A percentile compares a stretch with the other conserved stretches of the same genome.
These are phyloP conservation scores for Cosmia pyralina DNA, from an alignment of 2,888 invertebrate species.

Conservation along the genomic window DNA sequence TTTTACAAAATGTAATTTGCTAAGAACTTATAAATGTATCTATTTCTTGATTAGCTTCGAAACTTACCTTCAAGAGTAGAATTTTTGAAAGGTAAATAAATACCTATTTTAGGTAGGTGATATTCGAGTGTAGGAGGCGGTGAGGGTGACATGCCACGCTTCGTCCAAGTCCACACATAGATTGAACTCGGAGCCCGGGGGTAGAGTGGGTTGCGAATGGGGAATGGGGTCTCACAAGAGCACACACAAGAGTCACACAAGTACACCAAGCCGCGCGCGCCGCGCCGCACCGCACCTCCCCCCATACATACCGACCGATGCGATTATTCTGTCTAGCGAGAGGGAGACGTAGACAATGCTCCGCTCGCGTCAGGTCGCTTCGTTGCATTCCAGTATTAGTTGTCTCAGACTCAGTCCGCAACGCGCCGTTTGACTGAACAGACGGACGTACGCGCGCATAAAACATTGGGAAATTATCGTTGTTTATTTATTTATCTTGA, in stretches of 20 bases:
- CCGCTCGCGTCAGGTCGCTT: constrained; percentile 76
- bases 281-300: constrained; percentile 61
- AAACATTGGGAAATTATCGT: constrained; percentile 69
- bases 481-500: constrained; percentile 76
- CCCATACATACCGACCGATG: constrained; percentile 65
- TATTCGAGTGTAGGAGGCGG: constrained; percentile 59
- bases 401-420: constrained; percentile 78
- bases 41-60: constrained; percentile 4
- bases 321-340: constrained; percentile 87
- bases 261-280: constrained; percentile 59
- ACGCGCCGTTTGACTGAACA: constrained; percentile 80
- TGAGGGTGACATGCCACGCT: constrained; percentile 68
- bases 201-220: constrained; percentile 64
- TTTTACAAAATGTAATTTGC: not conserved
- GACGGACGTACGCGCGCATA: constrained; percentile 79
- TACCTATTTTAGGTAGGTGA: constrained; percentile 25
- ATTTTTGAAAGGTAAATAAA: constrained; percentile 44
- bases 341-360: constrained; percentile 82
- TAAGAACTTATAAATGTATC: not conserved
- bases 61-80: constrained; percentile 6
- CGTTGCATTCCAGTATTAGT: constrained; percentile 70
- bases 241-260: constrained; percentile 10
- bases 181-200: constrained; percentile 66
- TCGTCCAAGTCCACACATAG: constrained; percentile 54
- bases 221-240: constrained; percentile 62